Evolutionary conservation across 2,888 invertebrate species (phyloP).

Genomic region (Diarsia mendica): DNA sequence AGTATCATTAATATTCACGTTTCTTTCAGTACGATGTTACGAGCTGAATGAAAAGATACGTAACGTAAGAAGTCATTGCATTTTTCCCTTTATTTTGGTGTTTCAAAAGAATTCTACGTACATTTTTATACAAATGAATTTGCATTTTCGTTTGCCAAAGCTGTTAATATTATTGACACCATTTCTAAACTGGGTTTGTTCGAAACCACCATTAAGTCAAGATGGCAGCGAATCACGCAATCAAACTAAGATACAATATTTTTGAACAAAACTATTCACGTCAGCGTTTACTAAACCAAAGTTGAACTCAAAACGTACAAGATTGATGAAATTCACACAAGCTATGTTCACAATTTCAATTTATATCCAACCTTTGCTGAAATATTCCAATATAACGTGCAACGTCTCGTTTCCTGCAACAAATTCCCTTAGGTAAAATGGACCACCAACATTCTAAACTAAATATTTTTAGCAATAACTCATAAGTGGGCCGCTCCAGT

Average conservation of each 20-base stretch:
- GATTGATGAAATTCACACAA: background rate
- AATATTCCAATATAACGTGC: constrained; percentile 3
- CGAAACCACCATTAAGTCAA: constrained; percentile 25
- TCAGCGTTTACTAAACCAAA: background rate
- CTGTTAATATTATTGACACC: constrained; percentile 15
- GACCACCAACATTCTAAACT: constrained; percentile 55
- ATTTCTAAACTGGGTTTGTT: constrained; percentile 16
- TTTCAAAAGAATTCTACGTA: background rate
- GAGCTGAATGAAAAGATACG: constrained; percentile 54
- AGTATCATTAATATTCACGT: constrained; percentile 45
- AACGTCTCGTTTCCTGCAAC: constrained; percentile 23
- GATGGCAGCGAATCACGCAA: constrained; percentile 12
- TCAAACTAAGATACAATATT: background rate
- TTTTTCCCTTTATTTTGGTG: constrained; percentile 12
- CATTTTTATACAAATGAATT: background rate
- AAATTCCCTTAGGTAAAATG: constrained; percentile 28
- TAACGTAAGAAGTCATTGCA: background rate
- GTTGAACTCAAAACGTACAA: background rate
- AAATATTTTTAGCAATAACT: constrained; percentile 62
- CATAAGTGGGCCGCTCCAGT: constrained; percentile 49
- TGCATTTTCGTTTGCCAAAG: constrained; percentile 4
- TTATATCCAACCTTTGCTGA: background rate
- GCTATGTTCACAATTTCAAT: background rate
- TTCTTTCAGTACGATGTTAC: constrained; percentile 35
- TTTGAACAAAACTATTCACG: background rate